phyloP scores from a whole-genome alignment of 2,888 invertebrate species.

The Drosophila demipolita region DNA sequence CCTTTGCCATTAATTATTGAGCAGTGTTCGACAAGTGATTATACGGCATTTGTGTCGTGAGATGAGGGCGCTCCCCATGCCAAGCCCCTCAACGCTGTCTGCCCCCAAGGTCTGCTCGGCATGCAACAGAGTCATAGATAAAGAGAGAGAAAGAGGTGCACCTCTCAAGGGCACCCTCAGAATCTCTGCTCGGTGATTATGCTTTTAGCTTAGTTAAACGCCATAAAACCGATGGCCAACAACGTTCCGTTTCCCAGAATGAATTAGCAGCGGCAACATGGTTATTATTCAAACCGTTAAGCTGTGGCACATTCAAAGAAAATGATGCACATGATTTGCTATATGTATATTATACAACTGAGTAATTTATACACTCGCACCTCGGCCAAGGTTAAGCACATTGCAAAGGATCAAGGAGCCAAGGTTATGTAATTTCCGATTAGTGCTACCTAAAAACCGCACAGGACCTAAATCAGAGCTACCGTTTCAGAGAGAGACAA shows the following conservation, averaged over 20 bases:
- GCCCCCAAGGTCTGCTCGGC: conserved; percentile 7
- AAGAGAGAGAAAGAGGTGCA: conserved; percentile 6
- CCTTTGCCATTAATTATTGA: conserved; percentile 73
- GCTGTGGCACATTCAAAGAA: not conserved
- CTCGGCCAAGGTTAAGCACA: conserved; percentile 13
- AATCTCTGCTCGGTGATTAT: conserved; percentile 52
- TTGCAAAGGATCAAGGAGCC: conserved; percentile 19
- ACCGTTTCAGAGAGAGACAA: conserved; percentile 30
- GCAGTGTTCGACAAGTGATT: conserved; percentile 81
- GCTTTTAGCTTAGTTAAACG: conserved; percentile 62
- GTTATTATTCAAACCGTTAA: conserved; percentile 2
- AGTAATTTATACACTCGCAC: conserved; percentile 26
- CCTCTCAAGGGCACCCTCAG: conserved; percentile 62
- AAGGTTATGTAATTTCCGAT: conserved; percentile 55
- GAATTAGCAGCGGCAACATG: conserved; percentile 41
- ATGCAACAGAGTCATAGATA: not conserved
- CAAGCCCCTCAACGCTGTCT: conserved; percentile 18
- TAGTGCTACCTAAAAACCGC: conserved; percentile 37
- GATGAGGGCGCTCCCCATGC: conserved; percentile 50
- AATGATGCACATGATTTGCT: not conserved
- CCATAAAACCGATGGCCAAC: conserved; percentile 31
- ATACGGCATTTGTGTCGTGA: conserved; percentile 79
- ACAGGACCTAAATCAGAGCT: conserved; percentile 41
- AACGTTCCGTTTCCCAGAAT: conserved; percentile 59
- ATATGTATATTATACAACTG: not conserved